These are phyloP conservation scores for Aphelenchoides fujianensis DNA, from an alignment of 1,140 invertebrate species.

Conservation along the genomic window DNA sequence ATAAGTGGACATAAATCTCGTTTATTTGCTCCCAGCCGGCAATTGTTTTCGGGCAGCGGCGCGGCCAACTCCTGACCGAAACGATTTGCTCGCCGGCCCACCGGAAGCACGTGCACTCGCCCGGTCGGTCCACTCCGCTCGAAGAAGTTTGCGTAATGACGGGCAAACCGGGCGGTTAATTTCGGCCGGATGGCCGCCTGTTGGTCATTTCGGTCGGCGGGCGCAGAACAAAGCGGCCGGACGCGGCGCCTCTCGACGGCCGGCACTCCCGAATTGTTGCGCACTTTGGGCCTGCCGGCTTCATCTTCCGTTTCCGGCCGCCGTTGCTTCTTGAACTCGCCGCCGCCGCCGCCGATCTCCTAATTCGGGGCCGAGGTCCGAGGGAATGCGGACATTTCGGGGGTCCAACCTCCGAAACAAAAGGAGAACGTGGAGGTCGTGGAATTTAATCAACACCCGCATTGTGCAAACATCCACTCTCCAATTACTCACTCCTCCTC, in stretches of 20 bases:
- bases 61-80: background rate
- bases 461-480: too few relatives aligned
- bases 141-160: background rate
- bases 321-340: too few relatives aligned
- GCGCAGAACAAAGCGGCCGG: background rate
- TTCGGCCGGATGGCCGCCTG: background rate
- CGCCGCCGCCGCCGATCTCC: too few relatives aligned
- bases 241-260: background rate
- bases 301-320: background rate
- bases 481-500: too few relatives aligned
- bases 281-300: background rate
- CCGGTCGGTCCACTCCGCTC: background rate
- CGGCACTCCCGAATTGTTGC: conserved; percentile 5
- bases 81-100: background rate
- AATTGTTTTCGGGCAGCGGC: background rate
- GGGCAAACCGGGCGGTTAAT: background rate
- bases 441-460: too few relatives aligned
- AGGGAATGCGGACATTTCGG: background rate
- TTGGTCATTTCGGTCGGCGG: background rate
- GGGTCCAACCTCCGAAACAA: background rate
- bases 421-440: too few relatives aligned
- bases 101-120: background rate
- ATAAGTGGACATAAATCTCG: background rate
- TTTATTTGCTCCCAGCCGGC: too few relatives aligned
- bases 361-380: background rate